A percentile compares a stretch with the other conserved stretches of the same genome.
These are phyloP conservation scores for Pollimyrus isidori DNA, from an alignment of 2,113 vertebrate species.

Conservation along the genomic window DNA sequence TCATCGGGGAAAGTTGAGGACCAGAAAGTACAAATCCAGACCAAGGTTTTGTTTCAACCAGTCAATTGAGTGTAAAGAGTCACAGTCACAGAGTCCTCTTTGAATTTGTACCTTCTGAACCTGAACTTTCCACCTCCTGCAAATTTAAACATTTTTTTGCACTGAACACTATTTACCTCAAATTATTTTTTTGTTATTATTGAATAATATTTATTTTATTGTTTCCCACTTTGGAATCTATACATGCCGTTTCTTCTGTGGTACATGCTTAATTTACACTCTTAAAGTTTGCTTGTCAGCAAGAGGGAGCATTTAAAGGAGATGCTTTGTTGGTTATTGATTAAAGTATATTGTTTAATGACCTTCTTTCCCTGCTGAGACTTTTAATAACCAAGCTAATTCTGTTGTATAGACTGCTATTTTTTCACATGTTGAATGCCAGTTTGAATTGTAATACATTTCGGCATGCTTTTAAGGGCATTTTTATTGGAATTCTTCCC, in stretches of 20 bases:
- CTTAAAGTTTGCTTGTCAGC: not conserved
- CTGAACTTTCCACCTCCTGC: not conserved
- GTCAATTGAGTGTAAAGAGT: not conserved
- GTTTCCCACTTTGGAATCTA: not conserved
- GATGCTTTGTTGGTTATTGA: constrained; percentile 13
- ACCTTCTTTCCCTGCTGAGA: not conserved
- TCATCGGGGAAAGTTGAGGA: not conserved
- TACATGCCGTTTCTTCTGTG: not conserved
- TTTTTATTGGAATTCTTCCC: not conserved
- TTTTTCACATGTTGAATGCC: not conserved
- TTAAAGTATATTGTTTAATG: constrained; percentile 12
- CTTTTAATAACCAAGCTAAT: constrained; percentile 16
- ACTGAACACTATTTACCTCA: not conserved
- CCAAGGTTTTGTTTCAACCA: not conserved
- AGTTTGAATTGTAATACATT: not conserved
- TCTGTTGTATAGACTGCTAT: not conserved
- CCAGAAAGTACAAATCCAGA: not conserved
- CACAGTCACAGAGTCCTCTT: not conserved
- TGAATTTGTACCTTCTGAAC: not conserved
- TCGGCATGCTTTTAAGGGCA: not conserved
- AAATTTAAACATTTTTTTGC: not conserved
- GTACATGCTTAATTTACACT: not conserved
- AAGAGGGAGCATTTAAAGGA: not conserved
- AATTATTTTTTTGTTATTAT: not conserved
- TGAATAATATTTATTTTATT: not conserved